Conservation (phyloP, 1,140 invertebrate species). For the Scaptomyza hsui region DNA sequence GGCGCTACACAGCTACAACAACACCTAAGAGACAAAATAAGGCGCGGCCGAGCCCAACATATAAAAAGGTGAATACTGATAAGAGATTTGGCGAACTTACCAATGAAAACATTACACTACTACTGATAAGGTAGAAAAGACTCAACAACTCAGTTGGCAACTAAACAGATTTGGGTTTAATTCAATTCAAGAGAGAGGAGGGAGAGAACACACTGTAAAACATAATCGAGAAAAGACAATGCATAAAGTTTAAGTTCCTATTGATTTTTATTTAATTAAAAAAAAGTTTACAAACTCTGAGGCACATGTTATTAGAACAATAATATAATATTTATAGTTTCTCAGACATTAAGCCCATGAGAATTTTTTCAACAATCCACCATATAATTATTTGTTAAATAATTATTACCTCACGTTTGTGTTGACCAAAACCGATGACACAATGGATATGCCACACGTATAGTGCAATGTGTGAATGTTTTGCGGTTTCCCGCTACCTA, state of each 20-base stretch:
- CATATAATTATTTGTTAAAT: not conserved
- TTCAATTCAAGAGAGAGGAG: not conserved
- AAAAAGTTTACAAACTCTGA: no score
- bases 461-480: not conserved
- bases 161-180: constrained; percentile 11
- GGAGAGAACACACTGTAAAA: not conserved
- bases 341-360: not conserved
- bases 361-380: not conserved
- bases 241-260: no score
- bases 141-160: constrained; percentile 21
- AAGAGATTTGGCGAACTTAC: constrained; percentile 30
- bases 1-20: constrained; percentile 41
- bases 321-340: not conserved
- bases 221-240: no score
- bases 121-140: constrained; percentile 36
- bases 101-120: constrained; percentile 24
- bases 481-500: constrained; percentile 6
- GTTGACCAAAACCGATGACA: not conserved
- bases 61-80: constrained; percentile 46
- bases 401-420: not conserved
- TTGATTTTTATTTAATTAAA: no score
- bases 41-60: constrained; percentile 37
- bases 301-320: no score
- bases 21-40: constrained; percentile 1
- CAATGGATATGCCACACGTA: not conserved